Conservation (phyloP, 1,140 invertebrate genomes). For the Campoletis sonorensis region DNA sequence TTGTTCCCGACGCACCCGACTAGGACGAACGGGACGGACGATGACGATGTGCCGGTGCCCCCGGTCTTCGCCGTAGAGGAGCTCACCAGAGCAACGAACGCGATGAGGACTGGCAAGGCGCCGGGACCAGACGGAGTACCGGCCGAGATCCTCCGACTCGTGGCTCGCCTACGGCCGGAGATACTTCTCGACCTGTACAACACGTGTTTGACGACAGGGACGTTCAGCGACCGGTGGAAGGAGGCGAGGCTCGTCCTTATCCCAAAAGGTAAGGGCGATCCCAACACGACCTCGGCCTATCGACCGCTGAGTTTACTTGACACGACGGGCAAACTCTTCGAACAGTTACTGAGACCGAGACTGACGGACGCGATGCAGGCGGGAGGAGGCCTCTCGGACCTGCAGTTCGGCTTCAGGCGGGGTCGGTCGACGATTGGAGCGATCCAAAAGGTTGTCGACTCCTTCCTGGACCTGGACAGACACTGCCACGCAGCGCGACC, state of each 20-base stretch:
- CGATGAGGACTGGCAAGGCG: conserved; percentile 4
- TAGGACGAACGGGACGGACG: not conserved
- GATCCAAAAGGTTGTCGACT: conserved; percentile 19
- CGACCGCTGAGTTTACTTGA: conserved; percentile 13
- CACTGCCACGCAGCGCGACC: conserved; percentile 51
- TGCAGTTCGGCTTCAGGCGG: conserved; percentile 28
- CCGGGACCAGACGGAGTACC: conserved; percentile 15
- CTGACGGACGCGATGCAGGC: conserved; percentile 1
- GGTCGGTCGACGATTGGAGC: conserved; percentile 37
- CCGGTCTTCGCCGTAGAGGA: not conserved
- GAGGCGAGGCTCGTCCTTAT: conserved; percentile 49
- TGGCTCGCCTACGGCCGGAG: not conserved
- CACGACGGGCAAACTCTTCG: conserved; percentile 32
- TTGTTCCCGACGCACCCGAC: conserved; percentile 1
- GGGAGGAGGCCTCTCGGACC: not conserved
- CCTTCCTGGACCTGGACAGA: conserved; percentile 60
- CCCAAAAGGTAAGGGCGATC: conserved; percentile 46
- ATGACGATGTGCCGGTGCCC: not conserved
- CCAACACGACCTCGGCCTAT: conserved; percentile 27
- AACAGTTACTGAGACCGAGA: conserved; percentile 30
- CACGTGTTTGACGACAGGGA: conserved; percentile 32
- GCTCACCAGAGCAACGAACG: conserved; percentile 10
- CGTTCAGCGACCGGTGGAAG: conserved; percentile 49
- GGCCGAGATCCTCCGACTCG: not conserved
- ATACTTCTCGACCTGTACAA: conserved; percentile 18